Conservation (phyloP, 2,113 vertebrate species). For the Centropus unirufus region DNA sequence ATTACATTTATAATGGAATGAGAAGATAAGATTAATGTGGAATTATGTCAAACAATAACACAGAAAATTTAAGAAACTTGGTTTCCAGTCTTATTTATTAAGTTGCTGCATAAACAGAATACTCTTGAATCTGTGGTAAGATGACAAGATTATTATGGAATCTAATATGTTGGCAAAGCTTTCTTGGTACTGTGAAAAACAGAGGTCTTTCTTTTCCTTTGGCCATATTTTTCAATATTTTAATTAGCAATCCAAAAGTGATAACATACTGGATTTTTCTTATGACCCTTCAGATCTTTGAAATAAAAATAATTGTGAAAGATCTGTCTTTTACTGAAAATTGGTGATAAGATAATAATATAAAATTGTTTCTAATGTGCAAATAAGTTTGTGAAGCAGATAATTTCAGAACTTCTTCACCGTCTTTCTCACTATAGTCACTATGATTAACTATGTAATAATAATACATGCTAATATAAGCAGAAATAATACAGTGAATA, state of each 20-base stretch:
- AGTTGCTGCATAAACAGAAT: background rate
- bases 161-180: background rate
- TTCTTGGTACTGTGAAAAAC: background rate
- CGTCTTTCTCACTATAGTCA: background rate
- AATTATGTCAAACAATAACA: background rate
- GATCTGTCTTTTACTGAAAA: background rate
- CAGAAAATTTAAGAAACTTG: background rate
- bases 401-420: background rate
- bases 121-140: background rate
- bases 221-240: background rate
- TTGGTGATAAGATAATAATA: background rate
- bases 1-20: background rate
- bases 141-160: background rate
- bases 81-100: background rate
- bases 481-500: background rate
- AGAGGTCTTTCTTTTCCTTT: background rate
- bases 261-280: background rate
- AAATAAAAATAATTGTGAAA: background rate
- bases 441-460: conserved; percentile 16
- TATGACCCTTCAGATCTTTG: background rate
- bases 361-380: background rate
- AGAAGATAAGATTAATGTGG: background rate
- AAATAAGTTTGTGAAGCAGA: background rate
- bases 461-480: background rate
- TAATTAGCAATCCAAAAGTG: background rate